phyloP scores from a whole-genome alignment of 2,113 vertebrate species.

The Rhegmatorhina hoffmannsi region DNA sequence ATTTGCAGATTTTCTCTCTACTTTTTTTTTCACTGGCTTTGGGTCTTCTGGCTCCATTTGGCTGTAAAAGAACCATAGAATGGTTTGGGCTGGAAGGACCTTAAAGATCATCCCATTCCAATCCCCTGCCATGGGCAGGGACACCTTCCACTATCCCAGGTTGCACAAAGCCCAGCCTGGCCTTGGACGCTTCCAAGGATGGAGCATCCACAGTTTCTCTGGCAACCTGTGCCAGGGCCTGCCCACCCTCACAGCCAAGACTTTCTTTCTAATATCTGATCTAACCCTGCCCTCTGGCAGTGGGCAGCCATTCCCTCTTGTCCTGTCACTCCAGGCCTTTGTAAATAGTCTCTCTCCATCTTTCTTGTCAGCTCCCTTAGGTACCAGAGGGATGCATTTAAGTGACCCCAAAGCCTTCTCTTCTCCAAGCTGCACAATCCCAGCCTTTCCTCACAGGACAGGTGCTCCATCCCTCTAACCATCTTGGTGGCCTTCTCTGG shows the following conservation, averaged over 20 bases:
- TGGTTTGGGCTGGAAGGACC: not conserved
- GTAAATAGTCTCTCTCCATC: not conserved
- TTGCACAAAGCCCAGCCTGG: accelerated
- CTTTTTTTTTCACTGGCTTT: not conserved
- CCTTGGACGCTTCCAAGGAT: not conserved
- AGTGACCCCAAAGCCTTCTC: not conserved
- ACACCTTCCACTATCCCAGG: not conserved
- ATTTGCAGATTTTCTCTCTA: not conserved
- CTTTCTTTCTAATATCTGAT: not conserved
- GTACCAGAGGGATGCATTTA: not conserved
- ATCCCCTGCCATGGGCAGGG: not conserved
- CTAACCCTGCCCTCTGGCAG: not conserved
- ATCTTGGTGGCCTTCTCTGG: not conserved
- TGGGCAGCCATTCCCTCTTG: not conserved
- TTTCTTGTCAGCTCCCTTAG: not conserved
- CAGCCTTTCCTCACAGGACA: not conserved
- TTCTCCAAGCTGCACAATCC: not conserved
- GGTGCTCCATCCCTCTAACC: not conserved
- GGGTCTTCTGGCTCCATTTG: not conserved
- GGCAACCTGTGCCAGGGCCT: not conserved
- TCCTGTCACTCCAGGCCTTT: not conserved
- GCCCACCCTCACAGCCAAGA: not conserved
- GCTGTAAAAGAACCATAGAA: not conserved
- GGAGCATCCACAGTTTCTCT: not conserved
- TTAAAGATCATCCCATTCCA: not conserved